Percentiles rank a stretch among this genome's conserved stretches.
phyloP scores from a whole-genome alignment of 1,140 invertebrate genomes.

The Steinernema khuongi region DNA sequence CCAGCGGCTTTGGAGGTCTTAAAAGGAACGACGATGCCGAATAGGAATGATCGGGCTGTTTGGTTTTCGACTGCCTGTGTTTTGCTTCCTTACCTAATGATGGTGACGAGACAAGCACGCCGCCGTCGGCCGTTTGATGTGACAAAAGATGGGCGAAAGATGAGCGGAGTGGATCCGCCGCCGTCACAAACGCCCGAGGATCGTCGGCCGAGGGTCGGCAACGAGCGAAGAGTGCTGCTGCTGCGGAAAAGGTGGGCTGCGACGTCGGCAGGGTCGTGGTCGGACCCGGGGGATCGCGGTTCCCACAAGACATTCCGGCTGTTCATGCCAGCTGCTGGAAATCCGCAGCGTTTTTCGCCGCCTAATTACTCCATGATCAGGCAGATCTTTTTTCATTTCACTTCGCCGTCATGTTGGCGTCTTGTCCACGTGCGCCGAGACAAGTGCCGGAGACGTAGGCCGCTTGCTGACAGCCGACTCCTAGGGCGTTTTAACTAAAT shows the following conservation, averaged over 20 bases:
- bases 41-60: neutral
- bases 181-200: neutral
- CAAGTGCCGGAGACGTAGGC: no score
- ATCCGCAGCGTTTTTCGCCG: constrained; percentile 5
- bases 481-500: no score
- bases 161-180: neutral
- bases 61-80: neutral
- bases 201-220: neutral
- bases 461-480: no score
- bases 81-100: neutral
- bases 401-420: neutral
- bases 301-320: no score
- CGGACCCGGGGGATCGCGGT: no score
- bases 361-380: neutral
- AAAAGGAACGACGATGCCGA: neutral
- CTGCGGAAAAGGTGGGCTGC: constrained; percentile 5
- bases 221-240: neutral
- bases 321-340: constrained; percentile 5
- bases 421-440: constrained; percentile 1
- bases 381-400: constrained; percentile 12
- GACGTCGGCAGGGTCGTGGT: neutral
- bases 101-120: neutral
- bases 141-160: neutral
- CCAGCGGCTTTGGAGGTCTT: neutral
- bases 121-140: constrained; percentile 7